A percentile compares a stretch with the other conserved stretches of the same genome.
Evolutionary conservation across 2,797 vertebrate species (phyloP).

Genomic region (Uromys caudimaculatus): DNA sequence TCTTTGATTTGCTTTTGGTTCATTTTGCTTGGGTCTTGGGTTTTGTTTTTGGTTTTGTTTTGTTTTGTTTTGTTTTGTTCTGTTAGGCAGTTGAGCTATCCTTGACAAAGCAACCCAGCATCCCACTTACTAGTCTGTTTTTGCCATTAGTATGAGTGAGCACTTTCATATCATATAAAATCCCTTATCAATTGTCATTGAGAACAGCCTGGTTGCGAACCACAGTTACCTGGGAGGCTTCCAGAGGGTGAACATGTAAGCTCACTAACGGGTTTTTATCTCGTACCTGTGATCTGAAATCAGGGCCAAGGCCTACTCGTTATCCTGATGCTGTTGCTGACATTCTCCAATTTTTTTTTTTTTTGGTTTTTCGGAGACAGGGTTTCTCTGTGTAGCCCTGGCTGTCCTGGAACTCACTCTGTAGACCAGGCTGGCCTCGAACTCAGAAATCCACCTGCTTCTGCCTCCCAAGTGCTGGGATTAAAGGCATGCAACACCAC

Average conservation of each 20-base stretch:
- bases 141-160: not conserved
- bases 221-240: not conserved
- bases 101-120: constrained; percentile 27
- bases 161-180: constrained; percentile 2
- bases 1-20: constrained; percentile 31
- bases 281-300: not conserved
- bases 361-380: no score
- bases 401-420: no score
- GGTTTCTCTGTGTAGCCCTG: no score
- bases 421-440: no score
- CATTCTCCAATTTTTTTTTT: not conserved
- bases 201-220: not conserved
- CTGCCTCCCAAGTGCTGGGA: no score
- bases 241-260: not conserved
- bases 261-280: not conserved
- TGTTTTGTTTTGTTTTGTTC: not conserved
- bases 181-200: not conserved
- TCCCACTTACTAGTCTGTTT: constrained; percentile 13
- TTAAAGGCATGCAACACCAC: no score
- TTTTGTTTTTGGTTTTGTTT: constrained; percentile 32
- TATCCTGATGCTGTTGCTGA: not conserved
- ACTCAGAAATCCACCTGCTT: no score
- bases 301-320: rapidly evolving
- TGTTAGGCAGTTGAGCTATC: constrained; percentile 37
- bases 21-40: not conserved